These are phyloP conservation scores for Piscicola geometra DNA, from an alignment of 2,888 invertebrate species.

Conservation along the genomic window DNA sequence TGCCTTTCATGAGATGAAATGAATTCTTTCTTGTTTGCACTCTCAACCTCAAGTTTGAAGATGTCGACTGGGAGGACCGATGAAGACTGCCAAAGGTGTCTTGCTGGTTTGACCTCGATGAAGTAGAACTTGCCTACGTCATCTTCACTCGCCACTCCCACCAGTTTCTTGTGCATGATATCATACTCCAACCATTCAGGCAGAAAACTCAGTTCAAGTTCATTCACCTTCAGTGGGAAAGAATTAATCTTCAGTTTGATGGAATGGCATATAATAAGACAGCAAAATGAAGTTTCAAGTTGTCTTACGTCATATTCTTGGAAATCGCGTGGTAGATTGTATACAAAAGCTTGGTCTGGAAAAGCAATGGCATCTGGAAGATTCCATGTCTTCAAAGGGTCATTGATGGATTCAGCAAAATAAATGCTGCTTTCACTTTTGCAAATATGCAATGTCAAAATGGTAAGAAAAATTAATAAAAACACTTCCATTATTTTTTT, in stretches of 20 bases:
- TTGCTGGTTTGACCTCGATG: slow-evolving; percentile 17
- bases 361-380: background rate
- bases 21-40: background rate
- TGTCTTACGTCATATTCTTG: background rate
- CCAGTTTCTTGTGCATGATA: background rate
- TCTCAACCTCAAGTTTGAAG: slow-evolving; percentile 21
- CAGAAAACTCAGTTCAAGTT: slow-evolving; percentile 17
- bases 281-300: background rate
- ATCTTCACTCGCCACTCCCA: background rate
- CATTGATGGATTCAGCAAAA: background rate
- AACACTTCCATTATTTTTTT: no score
- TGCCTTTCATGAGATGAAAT: background rate
- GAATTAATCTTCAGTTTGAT: background rate
- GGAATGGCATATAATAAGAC: background rate
- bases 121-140: slow-evolving; percentile 28
- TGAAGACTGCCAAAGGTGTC: background rate
- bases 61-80: background rate
- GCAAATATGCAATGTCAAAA: no score
- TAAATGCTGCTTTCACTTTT: no score
- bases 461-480: no score
- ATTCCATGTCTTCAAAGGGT: slow-evolving; percentile 14
- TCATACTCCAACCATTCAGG: slow-evolving; percentile 27
- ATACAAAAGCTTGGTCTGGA: slow-evolving; percentile 23
- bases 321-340: slow-evolving; percentile 12
- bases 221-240: background rate